A percentile compares a stretch with the other conserved stretches of the same genome.
phyloP scores from a whole-genome alignment of 92 coral and sea anemone species.

The Diadumene lineata region DNA sequence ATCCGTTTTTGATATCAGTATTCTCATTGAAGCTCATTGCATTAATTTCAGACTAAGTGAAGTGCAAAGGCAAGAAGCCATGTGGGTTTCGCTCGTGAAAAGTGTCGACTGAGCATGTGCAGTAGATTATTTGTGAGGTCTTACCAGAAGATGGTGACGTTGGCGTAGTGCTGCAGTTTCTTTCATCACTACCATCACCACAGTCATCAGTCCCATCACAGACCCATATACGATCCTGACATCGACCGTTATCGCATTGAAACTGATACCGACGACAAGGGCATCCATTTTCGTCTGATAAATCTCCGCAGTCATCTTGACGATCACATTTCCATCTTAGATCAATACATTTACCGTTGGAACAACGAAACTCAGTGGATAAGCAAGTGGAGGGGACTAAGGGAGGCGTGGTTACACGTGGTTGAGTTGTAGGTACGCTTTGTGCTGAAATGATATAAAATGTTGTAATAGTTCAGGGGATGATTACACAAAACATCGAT shows the following conservation, averaged over 20 bases:
- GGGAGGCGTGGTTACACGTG: constrained; percentile 4
- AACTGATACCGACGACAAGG: constrained; percentile 64
- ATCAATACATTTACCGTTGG: constrained; percentile 66
- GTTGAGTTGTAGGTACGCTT: constrained; percentile 23
- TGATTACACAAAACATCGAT: not conserved
- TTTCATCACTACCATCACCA: constrained; percentile 81
- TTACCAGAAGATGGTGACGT: constrained; percentile 25
- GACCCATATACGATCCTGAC: constrained; percentile 53
- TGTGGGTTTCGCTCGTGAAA: too few species aligned
- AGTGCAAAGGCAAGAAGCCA: not conserved
- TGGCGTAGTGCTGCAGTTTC: constrained; percentile 54
- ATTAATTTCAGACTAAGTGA: too few species aligned
- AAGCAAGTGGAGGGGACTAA: constrained; percentile 12
- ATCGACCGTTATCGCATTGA: constrained; percentile 74
- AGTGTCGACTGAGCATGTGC: too few species aligned
- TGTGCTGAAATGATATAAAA: not conserved
- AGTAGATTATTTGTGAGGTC: not conserved
- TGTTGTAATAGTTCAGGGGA: not conserved
- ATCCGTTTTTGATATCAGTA: too few species aligned
- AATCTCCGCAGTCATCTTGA: constrained; percentile 81
- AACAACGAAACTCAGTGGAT: constrained; percentile 68
- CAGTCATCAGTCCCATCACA: constrained; percentile 92
- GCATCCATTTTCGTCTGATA: constrained; percentile 81
- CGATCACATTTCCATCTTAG: constrained; percentile 61
- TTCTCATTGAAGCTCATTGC: too few species aligned